These are phyloP conservation scores for Apamea crenata DNA, from an alignment of 2,888 invertebrate species.

Conservation along the genomic window DNA sequence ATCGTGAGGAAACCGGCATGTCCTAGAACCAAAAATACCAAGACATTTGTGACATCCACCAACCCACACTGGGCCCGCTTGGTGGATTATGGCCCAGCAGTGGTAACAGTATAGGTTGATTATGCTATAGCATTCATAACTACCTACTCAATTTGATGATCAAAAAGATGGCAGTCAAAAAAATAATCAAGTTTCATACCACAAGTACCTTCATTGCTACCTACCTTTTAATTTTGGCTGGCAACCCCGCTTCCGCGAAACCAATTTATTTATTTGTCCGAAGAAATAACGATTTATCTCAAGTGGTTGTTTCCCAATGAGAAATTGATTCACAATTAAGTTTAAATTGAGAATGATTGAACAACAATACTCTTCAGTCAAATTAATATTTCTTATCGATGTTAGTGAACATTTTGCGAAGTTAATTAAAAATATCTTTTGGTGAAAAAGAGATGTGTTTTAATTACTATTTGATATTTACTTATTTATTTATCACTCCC, in stretches of 20 bases:
- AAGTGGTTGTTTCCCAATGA: conserved; percentile 72
- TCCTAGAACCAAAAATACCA: neutral
- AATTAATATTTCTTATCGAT: conserved; percentile 69
- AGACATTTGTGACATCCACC: neutral
- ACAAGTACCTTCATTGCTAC: neutral
- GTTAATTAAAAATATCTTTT: conserved; percentile 41
- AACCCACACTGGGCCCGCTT: neutral
- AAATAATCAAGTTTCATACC: neutral
- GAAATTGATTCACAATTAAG: conserved; percentile 80
- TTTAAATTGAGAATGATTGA: conserved; percentile 73
- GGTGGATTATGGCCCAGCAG: neutral
- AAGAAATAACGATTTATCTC: conserved; percentile 78
- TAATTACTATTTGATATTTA: neutral
- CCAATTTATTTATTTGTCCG: conserved; percentile 74
- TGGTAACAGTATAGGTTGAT: neutral
- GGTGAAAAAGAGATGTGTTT: neutral
- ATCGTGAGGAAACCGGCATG: neutral
- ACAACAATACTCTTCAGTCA: conserved; percentile 68
- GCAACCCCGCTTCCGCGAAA: conserved; percentile 61
- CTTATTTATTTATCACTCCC: neutral
- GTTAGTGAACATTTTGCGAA: conserved; percentile 37
- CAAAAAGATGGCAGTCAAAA: neutral
- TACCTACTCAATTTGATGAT: neutral
- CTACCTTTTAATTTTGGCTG: conserved; percentile 11
- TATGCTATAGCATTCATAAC: neutral